phyloP scores from a whole-genome alignment of 2,888 invertebrate species.

The Eurytoma adleriae region DNA sequence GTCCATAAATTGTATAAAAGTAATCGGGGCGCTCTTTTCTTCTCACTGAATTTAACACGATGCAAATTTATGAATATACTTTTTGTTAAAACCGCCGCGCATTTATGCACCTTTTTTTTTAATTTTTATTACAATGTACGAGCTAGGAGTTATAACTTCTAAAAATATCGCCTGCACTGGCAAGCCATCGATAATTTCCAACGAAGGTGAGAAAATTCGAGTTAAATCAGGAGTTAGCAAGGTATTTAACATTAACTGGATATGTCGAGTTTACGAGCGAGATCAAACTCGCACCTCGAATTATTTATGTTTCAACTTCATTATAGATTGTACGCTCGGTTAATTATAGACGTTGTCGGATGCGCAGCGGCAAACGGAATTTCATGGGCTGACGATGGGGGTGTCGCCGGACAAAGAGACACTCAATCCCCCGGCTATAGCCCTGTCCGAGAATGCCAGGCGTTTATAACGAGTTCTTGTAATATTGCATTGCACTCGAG shows the following conservation, averaged over 20 bases:
- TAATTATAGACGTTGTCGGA: constrained; percentile 22
- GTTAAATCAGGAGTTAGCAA: not conserved
- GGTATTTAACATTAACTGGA: not conserved
- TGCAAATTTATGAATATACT: too few relatives aligned
- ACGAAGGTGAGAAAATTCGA: too few relatives aligned
- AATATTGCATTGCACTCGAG: not conserved
- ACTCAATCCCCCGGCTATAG: not conserved
- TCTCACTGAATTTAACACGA: too few relatives aligned
- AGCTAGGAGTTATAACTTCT: too few relatives aligned
- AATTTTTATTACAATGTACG: too few relatives aligned
- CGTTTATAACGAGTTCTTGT: not conserved
- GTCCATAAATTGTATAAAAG: too few relatives aligned
- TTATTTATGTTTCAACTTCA: constrained; percentile 13
- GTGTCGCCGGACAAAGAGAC: not conserved
- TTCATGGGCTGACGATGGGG: constrained; percentile 14
- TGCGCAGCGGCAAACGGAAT: constrained; percentile 26
- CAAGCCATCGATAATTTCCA: too few relatives aligned
- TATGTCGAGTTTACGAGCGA: not conserved
- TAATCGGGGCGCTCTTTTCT: too few relatives aligned
- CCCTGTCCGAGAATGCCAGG: not conserved
- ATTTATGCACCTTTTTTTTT: too few relatives aligned
- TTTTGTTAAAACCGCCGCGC: too few relatives aligned
- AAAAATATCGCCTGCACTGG: too few relatives aligned
- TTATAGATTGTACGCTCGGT: not conserved
- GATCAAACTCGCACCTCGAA: not conserved